These are phyloP conservation scores for Diabrotica undecimpunctata DNA, from an alignment of 1,140 invertebrate species.

Conservation along the genomic window DNA sequence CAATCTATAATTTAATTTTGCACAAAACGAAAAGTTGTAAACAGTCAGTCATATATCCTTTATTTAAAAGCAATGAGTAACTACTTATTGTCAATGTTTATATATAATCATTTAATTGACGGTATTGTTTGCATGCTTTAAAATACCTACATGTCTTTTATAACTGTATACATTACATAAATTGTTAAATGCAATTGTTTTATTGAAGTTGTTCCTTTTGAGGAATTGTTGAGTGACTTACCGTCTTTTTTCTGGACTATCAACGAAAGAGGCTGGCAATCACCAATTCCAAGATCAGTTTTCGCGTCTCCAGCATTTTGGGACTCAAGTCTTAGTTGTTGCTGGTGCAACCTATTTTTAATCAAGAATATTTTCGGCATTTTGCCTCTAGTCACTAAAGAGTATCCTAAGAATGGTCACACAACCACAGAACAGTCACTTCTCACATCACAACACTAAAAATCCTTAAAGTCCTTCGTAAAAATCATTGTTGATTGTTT, in stretches of 20 bases:
- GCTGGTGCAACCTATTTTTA: slow-evolving; percentile 82
- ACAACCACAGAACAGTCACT: slow-evolving; percentile 11
- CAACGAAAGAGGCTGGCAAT: slow-evolving; percentile 55
- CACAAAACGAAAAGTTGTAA: too few relatives aligned
- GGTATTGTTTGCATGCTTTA: too few relatives aligned
- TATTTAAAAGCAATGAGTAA: too few relatives aligned
- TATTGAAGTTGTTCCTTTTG: too few relatives aligned
- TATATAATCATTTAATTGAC: too few relatives aligned
- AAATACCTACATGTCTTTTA: too few relatives aligned
- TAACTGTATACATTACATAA: too few relatives aligned
- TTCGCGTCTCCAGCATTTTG: slow-evolving; percentile 58
- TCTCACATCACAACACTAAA: slow-evolving; percentile 13
- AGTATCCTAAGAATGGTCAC: slow-evolving; percentile 1
- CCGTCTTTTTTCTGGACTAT: slow-evolving; percentile 55
- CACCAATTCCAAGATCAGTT: slow-evolving; percentile 37
- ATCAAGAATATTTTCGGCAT: slow-evolving; percentile 91
- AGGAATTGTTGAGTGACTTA: slow-evolving; percentile 32
- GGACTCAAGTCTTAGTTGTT: slow-evolving; percentile 76
- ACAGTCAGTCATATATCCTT: too few relatives aligned
- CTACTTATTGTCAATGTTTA: too few relatives aligned
- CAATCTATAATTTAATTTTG: too few relatives aligned
- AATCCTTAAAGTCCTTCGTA: slow-evolving; percentile 7
- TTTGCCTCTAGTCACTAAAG: slow-evolving; percentile 37
- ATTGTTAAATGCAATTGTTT: too few relatives aligned
- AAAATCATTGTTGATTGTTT: slow-evolving; percentile 6